Base-by-base conservation (phyloP, 2,888 invertebrate species). In the Sthenelais limicola region DNA sequence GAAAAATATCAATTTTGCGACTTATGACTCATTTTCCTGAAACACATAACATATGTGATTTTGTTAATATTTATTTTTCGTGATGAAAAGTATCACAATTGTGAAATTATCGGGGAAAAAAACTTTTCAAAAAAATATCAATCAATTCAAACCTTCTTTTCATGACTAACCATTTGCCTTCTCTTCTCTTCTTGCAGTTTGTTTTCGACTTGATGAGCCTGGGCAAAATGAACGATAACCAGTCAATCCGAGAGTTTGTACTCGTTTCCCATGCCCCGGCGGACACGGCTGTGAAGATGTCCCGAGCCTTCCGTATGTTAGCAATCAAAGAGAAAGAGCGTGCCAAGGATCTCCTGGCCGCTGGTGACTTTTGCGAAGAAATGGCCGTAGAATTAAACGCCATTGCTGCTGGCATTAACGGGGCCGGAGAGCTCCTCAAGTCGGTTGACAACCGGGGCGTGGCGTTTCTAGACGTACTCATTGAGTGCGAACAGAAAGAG, bases 181-280 rank as follows among this genome's bases (percentile, higher is more conserved):
- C 15, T 9, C 43, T 12, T 43, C 35, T 54, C 15, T 24, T 47
- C 48, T 86, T 87, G 54, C 86, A 91, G 91, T 99, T 98, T 88
- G 95, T 98, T 68, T 98, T 97, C 89, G 98, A 99, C 87, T 90
- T 99, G 83, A 99, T 99, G 97, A 94, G 97, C 47, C 96, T 97
- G 88, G 96, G 97, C 30, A 97, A 97, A 88, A 84, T 89, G 92
- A 89, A 96, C 89, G 94, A 96, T 85, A 97, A 98, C 88, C 94
- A 94, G 83, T 97, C 98, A 0, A 95, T 99, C 77, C 95, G 97
- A 86, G 98, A 99, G 87, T 99, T 99, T 88, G 94, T 99, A 32
- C 90, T 99, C 74, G 95, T 97, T n/a, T 98, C 98, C 0, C 97
- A 97, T n/a, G 98, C 98, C 3, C 98, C 98, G 0, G 97, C 98